Conservation (phyloP, 2,888 invertebrate genomes). For the Panopea generosa region DNA sequence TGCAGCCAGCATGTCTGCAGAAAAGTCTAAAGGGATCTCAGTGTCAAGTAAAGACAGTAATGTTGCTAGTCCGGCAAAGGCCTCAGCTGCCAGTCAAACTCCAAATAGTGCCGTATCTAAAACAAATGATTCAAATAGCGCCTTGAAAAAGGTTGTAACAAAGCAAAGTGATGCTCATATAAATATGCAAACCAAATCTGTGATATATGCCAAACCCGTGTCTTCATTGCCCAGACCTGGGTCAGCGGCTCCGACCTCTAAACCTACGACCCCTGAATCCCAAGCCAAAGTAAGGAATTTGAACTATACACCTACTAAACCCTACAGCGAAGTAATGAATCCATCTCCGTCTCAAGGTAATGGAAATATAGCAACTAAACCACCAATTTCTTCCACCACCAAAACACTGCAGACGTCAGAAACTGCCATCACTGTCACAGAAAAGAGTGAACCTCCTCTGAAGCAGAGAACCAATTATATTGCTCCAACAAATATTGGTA, state of each 20-base stretch:
- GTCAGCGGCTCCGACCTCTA: slow-evolving; percentile 45
- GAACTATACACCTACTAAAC: slow-evolving; percentile 77
- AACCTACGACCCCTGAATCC: slow-evolving; percentile 53
- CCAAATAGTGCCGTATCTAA: slow-evolving; percentile 36
- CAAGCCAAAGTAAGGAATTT: slow-evolving; percentile 69
- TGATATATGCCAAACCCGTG: slow-evolving; percentile 61
- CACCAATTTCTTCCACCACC: slow-evolving; percentile 48
- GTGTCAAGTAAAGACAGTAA: background rate
- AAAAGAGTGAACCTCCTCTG: slow-evolving; percentile 14
- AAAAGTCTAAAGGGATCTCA: background rate
- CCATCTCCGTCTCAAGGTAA: slow-evolving; percentile 15
- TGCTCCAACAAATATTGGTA: slow-evolving; percentile 51
- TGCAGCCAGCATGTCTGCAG: slow-evolving; percentile 12
- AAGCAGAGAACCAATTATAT: slow-evolving; percentile 49
- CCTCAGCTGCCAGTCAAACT: slow-evolving; percentile 52
- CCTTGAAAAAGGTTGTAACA: slow-evolving; percentile 19
- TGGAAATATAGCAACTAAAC: slow-evolving; percentile 19
- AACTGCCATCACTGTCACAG: slow-evolving; percentile 41
- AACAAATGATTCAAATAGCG: slow-evolving; percentile 13
- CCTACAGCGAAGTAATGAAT: slow-evolving; percentile 73
- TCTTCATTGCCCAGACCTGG: slow-evolving; percentile 69
- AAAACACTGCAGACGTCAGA: slow-evolving; percentile 63
- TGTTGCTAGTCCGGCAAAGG: slow-evolving; percentile 30
- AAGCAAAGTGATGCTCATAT: slow-evolving; percentile 24
- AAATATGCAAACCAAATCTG: slow-evolving; percentile 36